A percentile compares a stretch with the other conserved stretches of the same genome.
phyloP scores from a whole-genome alignment of 2,888 invertebrate genomes.

The Hartigia nigra region DNA sequence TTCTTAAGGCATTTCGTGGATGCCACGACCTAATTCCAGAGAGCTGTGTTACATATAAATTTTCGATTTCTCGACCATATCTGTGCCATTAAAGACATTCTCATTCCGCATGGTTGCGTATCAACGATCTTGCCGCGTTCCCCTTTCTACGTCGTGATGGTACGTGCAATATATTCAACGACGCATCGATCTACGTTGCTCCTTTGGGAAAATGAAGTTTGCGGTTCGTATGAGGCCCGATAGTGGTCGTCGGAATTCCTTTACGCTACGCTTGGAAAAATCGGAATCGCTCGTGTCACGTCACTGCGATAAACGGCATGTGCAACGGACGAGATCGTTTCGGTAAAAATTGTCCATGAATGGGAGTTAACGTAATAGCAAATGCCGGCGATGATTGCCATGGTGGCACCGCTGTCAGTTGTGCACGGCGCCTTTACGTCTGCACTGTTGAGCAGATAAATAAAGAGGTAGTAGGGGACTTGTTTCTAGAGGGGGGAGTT shows the following conservation, averaged over 20 bases:
- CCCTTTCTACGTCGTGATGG: neutral
- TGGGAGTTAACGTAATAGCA: slow-evolving; percentile 1
- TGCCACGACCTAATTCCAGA: neutral
- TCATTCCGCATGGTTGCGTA: neutral
- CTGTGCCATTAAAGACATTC: neutral
- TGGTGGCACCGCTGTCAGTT: slow-evolving; percentile 7
- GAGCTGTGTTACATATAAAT: neutral
- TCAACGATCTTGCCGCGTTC: neutral
- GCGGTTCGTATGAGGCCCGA: neutral
- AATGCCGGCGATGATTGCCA: slow-evolving; percentile 7
- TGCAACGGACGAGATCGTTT: neutral
- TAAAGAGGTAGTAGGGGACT: neutral
- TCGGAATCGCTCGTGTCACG: neutral
- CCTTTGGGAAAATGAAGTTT: neutral
- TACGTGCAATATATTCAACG: neutral
- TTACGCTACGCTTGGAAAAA: neutral
- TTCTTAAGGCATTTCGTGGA: neutral
- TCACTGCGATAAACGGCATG: neutral
- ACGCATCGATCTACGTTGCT: neutral
- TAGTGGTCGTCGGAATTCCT: neutral
- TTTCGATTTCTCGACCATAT: neutral
- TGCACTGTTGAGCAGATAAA: slow-evolving; percentile 7
- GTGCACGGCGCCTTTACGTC: slow-evolving; percentile 10
- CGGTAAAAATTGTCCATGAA: neutral
- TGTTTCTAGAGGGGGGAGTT: neutral